Evolutionary conservation across 2,113 vertebrate genomes (phyloP).

Genomic region (Drymodes brunneopygia): DNA sequence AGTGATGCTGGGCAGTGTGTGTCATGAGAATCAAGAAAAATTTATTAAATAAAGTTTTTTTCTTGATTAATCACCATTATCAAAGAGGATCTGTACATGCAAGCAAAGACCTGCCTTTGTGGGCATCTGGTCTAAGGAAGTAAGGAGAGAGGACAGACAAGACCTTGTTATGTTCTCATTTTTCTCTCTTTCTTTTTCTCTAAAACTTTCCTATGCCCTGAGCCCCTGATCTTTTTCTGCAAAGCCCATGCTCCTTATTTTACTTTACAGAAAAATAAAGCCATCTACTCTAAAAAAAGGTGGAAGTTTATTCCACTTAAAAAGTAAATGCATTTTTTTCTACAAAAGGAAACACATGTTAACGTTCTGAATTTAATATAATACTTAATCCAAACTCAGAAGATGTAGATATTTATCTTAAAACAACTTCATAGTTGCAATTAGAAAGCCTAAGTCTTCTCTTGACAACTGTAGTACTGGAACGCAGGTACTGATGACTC

Average conservation of each 20-base stretch:
- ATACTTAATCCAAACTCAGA: not conserved
- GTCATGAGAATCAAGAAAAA: not conserved
- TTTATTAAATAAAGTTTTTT: not conserved
- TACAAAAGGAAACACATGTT: not conserved
- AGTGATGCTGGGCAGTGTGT: fast-evolving
- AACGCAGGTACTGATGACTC: constrained; percentile 14
- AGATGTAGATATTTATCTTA: not conserved
- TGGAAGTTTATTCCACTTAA: not conserved
- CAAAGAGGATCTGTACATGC: not conserved
- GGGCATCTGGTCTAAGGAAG: not conserved
- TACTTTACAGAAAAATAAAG: not conserved
- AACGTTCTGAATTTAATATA: not conserved
- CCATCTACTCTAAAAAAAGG: not conserved
- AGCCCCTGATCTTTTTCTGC: not conserved
- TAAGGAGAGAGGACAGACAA: not conserved
- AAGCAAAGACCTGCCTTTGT: not conserved
- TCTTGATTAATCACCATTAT: not conserved
- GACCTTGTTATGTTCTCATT: not conserved
- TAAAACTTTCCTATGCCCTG: not conserved
- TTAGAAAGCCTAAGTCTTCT: not conserved
- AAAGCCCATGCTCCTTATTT: not conserved
- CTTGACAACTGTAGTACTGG: not conserved
- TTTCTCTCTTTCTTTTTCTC: too few relatives aligned
- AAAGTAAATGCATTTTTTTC: not conserved
- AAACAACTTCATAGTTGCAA: not conserved